Base-by-base conservation (phyloP, 1,140 invertebrate genomes). In the Pseudomyrmex pallidus region DNA sequence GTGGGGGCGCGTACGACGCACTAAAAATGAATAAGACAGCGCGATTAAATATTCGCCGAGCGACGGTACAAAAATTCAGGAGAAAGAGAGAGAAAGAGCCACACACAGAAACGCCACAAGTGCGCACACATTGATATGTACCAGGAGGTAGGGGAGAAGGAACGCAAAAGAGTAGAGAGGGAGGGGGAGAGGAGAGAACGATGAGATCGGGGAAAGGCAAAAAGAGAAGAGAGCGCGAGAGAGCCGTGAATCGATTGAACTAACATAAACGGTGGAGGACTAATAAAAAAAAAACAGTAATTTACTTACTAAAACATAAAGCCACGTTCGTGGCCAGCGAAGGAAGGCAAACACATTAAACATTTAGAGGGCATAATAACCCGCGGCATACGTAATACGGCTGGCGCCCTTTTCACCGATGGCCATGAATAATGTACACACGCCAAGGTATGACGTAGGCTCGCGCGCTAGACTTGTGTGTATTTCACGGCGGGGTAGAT, bases 261-360 rank as follows among this genome's bases (percentile, higher is more conserved):
- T 90, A 94, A 94, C 92, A 92, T 94, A 93, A 94, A 93, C 92
- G 91, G 85, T 87, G 89, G 92, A 90, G 90, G 90, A 91, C 86
- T 90, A 92, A 92, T 92, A 92, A 91, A 92, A 93, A 91, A 92
- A 92, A 94, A 94, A 94, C 92, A 94, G 93, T 94, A 94, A 94
- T 94, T 94, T 93, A 94, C 93, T 94, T 94, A 94, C 93, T 94
- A 94, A 94, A 94, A 94, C 92, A 94, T 94, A 94, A 94, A 94
- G 93, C 92, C 92, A 91, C 85, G 87, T 89, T 92, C 90, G 89
- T 91, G 91, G 90, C 88, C 90, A 92, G 90, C 92, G 91, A 93
- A 94, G 93, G 93, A 94, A 94, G 93, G 93, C 94, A 94, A 94
- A 94, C 94, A 94, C 93, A 94, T 94, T 94, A 94, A 94, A 94